Evolutionary conservation across 2,888 invertebrate species (phyloP).

Genomic region (Drosophila putrida): DNA sequence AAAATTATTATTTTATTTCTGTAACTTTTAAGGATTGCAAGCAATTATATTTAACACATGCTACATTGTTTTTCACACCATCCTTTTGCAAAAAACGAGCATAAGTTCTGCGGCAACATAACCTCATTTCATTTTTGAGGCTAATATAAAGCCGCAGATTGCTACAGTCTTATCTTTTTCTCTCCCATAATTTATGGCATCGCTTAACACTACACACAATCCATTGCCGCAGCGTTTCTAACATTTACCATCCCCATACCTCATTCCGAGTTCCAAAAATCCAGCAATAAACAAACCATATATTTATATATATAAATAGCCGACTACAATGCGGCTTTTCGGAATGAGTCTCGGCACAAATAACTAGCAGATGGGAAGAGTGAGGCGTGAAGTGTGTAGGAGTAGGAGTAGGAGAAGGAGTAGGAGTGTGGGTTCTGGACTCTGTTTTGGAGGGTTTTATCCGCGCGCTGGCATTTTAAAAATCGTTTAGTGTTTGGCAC

Average conservation of each 20-base stretch:
- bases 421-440: constrained; percentile 9
- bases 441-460: not conserved
- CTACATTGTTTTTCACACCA: not conserved
- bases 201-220: constrained; percentile 53
- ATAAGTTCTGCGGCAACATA: constrained; percentile 22
- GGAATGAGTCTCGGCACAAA: constrained; percentile 33
- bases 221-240: constrained; percentile 28
- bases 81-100: not conserved
- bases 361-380: constrained; percentile 13
- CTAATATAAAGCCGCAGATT: constrained; percentile 57
- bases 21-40: too few species aligned
- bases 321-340: constrained; percentile 32
- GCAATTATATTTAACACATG: not conserved
- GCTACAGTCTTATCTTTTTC: constrained; percentile 54
- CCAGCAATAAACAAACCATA: constrained; percentile 41
- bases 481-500: constrained; percentile 79
- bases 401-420: not conserved
- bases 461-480: constrained; percentile 60
- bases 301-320: constrained; percentile 16
- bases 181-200: constrained; percentile 64
- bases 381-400: too few species aligned
- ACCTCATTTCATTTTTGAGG: constrained; percentile 45
- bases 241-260: not conserved
- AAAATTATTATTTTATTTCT: too few species aligned
- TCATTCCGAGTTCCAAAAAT: constrained; percentile 9